Base-by-base conservation (phyloP, 2,797 vertebrate genomes). In the Masticophis lateralis region DNA sequence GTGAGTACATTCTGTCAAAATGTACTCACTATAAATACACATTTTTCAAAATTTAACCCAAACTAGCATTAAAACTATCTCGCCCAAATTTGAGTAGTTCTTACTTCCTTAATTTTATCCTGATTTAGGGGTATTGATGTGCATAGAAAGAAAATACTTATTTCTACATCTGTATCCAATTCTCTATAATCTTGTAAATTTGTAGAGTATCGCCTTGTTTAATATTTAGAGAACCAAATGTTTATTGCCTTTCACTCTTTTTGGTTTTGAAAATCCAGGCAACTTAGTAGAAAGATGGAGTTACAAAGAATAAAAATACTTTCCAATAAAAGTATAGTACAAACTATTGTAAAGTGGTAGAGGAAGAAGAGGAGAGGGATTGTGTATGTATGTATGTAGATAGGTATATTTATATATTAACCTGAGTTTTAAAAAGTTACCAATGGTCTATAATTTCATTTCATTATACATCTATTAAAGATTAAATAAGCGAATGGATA, bases 61-160 rank as follows among this genome's bases (percentile, higher is more conserved):
- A 43, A 25, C 37, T 83, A 83, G 10, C 43, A 47, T 83, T 83
- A 47, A 25, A 83, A 22, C 20, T 47, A 47, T 25, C 37, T 25
- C 2, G 0, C 43, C 79, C 43, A 47, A 83, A 83, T 83, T 12
- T 47, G 20, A 22, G 37, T 25, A 47, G 37, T 47, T 83, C 22
- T 83, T 83, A 37, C 43, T 47, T 83, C 79, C 43, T 83, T 83
- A 10, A 47, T 47, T 9, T 47, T 83, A 11, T 11, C 20, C 79
- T 25, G 20, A 25, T 83, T 5, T 47, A 47, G 20, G 10, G 3
- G 74, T 83, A 20, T 47, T 83, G 74, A 83, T 96, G 90, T 69
- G 87, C 89, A 74, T 94, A 94, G 87, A 87, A 94, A 96, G 92
- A 96, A 95, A 59, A 59, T 91, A 93, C 94, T 95, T 93, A 47